Conservation (phyloP, 2,113 vertebrate species). For the Pontoporia blainvillei region DNA sequence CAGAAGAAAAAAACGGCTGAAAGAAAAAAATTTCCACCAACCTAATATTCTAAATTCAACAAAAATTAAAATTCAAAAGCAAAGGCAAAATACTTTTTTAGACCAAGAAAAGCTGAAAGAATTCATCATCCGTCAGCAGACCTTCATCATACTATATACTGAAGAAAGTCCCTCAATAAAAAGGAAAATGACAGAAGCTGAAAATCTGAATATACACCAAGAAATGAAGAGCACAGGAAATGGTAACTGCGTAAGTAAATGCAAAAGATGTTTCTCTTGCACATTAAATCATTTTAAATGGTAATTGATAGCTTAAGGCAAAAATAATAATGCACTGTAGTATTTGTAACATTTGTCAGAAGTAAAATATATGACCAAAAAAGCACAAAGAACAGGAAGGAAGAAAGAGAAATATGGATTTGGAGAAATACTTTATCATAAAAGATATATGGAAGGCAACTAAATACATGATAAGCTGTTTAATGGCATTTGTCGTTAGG, state of each 20-base stretch:
- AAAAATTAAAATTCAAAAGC: neutral
- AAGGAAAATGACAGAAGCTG: neutral
- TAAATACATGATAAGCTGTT: neutral
- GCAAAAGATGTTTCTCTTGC: neutral
- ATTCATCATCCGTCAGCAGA: neutral
- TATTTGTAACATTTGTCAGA: neutral
- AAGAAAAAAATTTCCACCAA: neutral
- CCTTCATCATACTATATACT: neutral
- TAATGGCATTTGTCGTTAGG: neutral
- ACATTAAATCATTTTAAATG: neutral
- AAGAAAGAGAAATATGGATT: neutral
- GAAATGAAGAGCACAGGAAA: neutral
- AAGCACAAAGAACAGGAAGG: neutral
- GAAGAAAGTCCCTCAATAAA: neutral
- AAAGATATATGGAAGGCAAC: neutral
- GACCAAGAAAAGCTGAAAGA: neutral
- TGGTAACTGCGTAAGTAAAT: neutral
- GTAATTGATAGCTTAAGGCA: neutral
- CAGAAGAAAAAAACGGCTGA: neutral
- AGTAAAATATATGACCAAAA: neutral
- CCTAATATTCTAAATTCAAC: neutral
- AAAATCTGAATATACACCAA: too few relatives aligned
- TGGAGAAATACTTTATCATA: neutral
- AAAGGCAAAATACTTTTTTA: neutral
- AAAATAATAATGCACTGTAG: neutral